Percentiles rank a stretch among this genome's conserved stretches.
Evolutionary conservation across 1,140 invertebrate genomes (phyloP).

Genomic region (Thaumatotibia leucotreta): DNA sequence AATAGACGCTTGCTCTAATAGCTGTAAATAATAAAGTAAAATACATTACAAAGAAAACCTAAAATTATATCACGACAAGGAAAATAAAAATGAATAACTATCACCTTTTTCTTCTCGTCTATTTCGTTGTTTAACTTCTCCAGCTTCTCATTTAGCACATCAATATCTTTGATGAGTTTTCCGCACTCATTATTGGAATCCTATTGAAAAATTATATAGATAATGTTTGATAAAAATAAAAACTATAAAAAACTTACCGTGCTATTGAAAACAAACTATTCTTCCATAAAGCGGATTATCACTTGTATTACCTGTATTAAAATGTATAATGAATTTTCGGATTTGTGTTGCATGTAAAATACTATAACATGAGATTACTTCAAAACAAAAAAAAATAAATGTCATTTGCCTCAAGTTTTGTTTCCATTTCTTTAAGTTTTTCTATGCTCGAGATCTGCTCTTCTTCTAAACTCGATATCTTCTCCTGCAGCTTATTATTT

Average conservation of each 20-base stretch:
- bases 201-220: neutral
- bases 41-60: neutral
- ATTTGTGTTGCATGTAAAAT: too few relatives aligned
- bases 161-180: neutral
- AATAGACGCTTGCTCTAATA: neutral
- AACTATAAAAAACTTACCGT: too few relatives aligned
- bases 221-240: too few relatives aligned
- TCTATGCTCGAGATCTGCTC: slow-evolving; percentile 16
- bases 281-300: too few relatives aligned
- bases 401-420: slow-evolving; percentile 27
- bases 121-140: slow-evolving; percentile 20
- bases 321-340: too few relatives aligned
- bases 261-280: too few relatives aligned
- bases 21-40: neutral
- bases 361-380: neutral
- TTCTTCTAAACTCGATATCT: slow-evolving; percentile 29
- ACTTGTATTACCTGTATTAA: too few relatives aligned
- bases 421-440: slow-evolving; percentile 20
- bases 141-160: slow-evolving; percentile 19
- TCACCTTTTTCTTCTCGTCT: neutral
- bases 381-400: neutral
- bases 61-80: neutral
- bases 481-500: slow-evolving; percentile 29
- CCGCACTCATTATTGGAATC: neutral
- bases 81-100: neutral